Conservation (phyloP, 2,797 vertebrate genomes). For the Helostoma temminkii region DNA sequence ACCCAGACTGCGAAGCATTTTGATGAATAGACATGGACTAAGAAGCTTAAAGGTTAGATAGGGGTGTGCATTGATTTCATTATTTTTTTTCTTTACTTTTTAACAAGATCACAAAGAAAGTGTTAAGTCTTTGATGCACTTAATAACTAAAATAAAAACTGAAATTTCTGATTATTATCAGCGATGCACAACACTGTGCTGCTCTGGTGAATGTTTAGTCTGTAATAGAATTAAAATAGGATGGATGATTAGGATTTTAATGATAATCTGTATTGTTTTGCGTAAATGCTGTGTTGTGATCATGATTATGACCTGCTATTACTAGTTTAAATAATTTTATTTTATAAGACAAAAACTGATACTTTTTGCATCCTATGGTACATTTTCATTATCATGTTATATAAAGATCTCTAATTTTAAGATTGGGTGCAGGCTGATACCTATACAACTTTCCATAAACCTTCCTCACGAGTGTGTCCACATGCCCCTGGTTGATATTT, state of each 20-base stretch:
- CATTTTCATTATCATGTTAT: background rate
- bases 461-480: background rate
- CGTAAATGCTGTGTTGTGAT: background rate
- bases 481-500: background rate
- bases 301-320: background rate
- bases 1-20: conserved; percentile 44
- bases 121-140: conserved; percentile 17
- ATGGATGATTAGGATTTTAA: conserved; percentile 2
- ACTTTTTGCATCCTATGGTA: background rate
- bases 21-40: conserved; percentile 65
- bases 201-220: conserved; percentile 6
- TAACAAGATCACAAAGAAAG: conserved; percentile 24
- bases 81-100: conserved; percentile 32
- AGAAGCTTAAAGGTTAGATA: conserved; percentile 74
- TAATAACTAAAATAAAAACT: background rate
- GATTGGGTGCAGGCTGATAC: background rate
- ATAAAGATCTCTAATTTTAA: conserved; percentile 1
- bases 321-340: background rate
- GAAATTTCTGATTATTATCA: background rate
- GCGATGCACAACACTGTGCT: background rate
- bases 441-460: background rate
- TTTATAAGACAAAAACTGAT: background rate
- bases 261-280: conserved; percentile 14
- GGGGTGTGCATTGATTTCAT: conserved; percentile 50
- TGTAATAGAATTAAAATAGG: background rate